A percentile compares a stretch with the other conserved stretches of the same genome.
These are phyloP conservation scores for Melanargia galathea DNA, from an alignment of 2,888 invertebrate species.

Conservation along the genomic window DNA sequence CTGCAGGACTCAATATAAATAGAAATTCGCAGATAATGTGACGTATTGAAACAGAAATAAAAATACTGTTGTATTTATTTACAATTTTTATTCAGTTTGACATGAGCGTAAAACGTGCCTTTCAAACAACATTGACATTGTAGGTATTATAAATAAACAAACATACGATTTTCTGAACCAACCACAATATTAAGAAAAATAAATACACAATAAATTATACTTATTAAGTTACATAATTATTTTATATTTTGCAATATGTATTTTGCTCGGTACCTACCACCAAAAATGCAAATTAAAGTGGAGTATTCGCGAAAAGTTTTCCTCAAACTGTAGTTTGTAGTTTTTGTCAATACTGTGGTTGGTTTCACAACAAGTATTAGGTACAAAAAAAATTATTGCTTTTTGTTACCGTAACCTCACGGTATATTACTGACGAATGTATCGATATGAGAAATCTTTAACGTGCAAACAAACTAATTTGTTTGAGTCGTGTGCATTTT, in stretches of 20 bases:
- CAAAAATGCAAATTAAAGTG: too few relatives aligned
- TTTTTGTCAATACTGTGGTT: slow-evolving; percentile 8
- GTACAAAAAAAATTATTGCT: slow-evolving; percentile 5
- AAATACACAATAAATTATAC: neutral
- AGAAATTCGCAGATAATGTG: neutral
- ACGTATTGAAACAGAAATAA: slow-evolving; percentile 15
- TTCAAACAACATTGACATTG: slow-evolving; percentile 6
- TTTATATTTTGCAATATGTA: neutral
- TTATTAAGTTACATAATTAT: neutral
- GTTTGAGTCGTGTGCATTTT: too few relatives aligned
- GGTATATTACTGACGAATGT: neutral
- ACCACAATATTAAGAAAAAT: slow-evolving; percentile 8
- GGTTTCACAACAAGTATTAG: neutral
- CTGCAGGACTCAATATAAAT: too few relatives aligned
- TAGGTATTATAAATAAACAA: slow-evolving; percentile 10
- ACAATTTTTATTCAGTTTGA: slow-evolving; percentile 35
- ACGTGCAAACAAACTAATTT: neutral
- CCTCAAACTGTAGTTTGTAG: neutral
- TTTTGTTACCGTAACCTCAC: neutral
- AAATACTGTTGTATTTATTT: slow-evolving; percentile 39
- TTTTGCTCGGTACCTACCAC: too few relatives aligned
- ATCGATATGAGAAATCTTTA: neutral
- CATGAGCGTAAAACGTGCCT: slow-evolving; percentile 24
- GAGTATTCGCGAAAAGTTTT: neutral
- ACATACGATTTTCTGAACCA: neutral